These are phyloP conservation scores for Ametastegia equiseti DNA, from an alignment of 2,888 invertebrate species.

Conservation along the genomic window DNA sequence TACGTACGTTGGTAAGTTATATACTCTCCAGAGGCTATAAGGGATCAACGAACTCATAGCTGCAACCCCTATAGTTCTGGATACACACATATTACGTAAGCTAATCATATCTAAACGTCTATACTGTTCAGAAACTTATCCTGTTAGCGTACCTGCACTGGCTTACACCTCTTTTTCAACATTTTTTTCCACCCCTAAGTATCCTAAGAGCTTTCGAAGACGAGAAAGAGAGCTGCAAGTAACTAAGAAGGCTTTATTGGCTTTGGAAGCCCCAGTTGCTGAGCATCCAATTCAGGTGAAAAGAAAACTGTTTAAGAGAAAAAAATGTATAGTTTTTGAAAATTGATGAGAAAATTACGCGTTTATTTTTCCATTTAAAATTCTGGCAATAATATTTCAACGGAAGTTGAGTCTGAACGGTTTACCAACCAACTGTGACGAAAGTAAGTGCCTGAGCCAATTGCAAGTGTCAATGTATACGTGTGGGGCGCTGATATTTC, in stretches of 20 bases:
- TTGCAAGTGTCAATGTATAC: not conserved
- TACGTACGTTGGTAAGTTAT: not conserved
- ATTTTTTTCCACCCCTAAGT: not conserved
- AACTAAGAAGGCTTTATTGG: constrained; percentile 67
- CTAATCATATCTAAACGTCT: not conserved
- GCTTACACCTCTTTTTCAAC: constrained; percentile 16
- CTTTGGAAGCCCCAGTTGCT: constrained; percentile 68
- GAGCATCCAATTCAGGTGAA: not conserved
- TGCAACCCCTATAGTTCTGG: constrained; percentile 5
- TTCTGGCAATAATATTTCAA: not conserved
- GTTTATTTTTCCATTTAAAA: not conserved
- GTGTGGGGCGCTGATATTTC: constrained; percentile 22
- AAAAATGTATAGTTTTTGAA: not conserved
- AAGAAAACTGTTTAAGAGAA: not conserved
- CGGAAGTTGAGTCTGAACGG: not conserved
- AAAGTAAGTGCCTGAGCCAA: not conserved
- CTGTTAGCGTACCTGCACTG: not conserved
- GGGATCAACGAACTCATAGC: constrained; percentile 5
- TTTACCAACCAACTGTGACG: not conserved
- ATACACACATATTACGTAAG: not conserved
- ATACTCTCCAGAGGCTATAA: not conserved
- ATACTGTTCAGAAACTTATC: not conserved
- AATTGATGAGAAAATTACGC: not conserved
- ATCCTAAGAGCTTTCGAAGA: constrained; percentile 52
- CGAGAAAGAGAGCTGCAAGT: constrained; percentile 54